A percentile compares a stretch with the other conserved stretches of the same genome.
Evolutionary conservation across 2,888 invertebrate species (phyloP).

Genomic region (Stramonita haemastoma): DNA sequence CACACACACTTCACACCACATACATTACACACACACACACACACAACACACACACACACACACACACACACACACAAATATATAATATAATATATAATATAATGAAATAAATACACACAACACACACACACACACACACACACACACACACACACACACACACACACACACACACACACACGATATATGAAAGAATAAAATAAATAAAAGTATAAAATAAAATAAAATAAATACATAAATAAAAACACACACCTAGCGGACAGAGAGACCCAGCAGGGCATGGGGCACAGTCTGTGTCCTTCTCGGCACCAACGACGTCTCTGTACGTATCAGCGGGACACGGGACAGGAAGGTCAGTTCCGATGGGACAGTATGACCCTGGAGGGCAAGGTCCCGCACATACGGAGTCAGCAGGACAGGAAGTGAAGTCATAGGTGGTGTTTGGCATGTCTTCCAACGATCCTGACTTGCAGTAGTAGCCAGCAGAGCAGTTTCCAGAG

Average conservation of each 20-base stretch:
- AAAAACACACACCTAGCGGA: conserved; percentile 60
- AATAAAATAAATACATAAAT: too few species aligned
- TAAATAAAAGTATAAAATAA: too few species aligned
- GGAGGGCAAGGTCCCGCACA: conserved; percentile 74
- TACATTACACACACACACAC: too few species aligned
- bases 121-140: too few species aligned
- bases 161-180: not conserved
- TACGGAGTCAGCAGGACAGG: conserved; percentile 57
- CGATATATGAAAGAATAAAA: not conserved
- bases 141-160: too few species aligned
- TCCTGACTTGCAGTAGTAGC: conserved; percentile 74
- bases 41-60: too few species aligned
- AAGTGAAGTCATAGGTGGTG: conserved; percentile 55
- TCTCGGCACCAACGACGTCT: conserved; percentile 63
- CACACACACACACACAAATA: too few species aligned
- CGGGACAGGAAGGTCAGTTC: conserved; percentile 62
- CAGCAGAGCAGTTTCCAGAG: conserved; percentile 68
- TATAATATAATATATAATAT: too few species aligned
- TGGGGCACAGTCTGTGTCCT: conserved; percentile 65
- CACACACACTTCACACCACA: too few species aligned
- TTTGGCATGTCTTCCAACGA: conserved; percentile 66
- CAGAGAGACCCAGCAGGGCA: conserved; percentile 75
- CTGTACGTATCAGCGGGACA: conserved; percentile 73
- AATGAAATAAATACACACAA: too few species aligned
- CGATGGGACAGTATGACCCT: conserved; percentile 72